These are phyloP conservation scores for Rhinella marina DNA, from an alignment of 2,797 vertebrate species.

Conservation along the genomic window DNA sequence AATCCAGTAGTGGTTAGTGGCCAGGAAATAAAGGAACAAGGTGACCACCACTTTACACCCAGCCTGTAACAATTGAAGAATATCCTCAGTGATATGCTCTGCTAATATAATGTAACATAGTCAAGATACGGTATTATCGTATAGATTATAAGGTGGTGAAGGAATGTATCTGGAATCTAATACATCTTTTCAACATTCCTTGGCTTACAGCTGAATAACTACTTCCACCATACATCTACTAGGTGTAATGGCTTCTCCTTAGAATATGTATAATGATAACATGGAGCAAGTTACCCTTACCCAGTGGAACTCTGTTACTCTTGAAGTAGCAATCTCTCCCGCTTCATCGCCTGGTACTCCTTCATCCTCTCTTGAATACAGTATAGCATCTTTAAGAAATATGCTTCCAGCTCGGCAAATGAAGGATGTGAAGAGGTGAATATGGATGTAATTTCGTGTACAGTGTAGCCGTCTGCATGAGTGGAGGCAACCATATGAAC, in stretches of 20 bases:
- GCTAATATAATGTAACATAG: background rate
- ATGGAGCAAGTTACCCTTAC: conserved; percentile 38
- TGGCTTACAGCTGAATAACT: background rate
- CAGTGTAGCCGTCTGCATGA: conserved; percentile 85
- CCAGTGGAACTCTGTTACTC: conserved; percentile 59
- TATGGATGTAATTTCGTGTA: conserved; percentile 91
- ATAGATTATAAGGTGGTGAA: background rate
- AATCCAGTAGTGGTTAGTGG: conserved; percentile 95
- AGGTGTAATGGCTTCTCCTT: background rate
- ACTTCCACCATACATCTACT: background rate
- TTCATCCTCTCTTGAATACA: conserved; percentile 74
- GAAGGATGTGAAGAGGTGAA: conserved; percentile 91
- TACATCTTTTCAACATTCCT: background rate
- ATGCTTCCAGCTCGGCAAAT: conserved; percentile 89
- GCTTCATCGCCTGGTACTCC: conserved; percentile 58
- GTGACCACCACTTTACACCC: conserved; percentile 90
- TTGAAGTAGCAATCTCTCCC: conserved; percentile 51
- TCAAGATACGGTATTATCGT: background rate
- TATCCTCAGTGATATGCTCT: background rate
- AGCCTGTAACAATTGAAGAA: conserved; percentile 71
- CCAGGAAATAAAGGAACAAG: conserved; percentile 91
- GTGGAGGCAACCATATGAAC: background rate
- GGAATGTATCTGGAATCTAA: background rate
- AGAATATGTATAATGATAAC: background rate
- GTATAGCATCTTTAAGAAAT: conserved; percentile 87